Percentiles rank a stretch among this genome's conserved stretches.
phyloP scores from a whole-genome alignment of 2,797 vertebrate genomes.

The Vireo griseus region DNA sequence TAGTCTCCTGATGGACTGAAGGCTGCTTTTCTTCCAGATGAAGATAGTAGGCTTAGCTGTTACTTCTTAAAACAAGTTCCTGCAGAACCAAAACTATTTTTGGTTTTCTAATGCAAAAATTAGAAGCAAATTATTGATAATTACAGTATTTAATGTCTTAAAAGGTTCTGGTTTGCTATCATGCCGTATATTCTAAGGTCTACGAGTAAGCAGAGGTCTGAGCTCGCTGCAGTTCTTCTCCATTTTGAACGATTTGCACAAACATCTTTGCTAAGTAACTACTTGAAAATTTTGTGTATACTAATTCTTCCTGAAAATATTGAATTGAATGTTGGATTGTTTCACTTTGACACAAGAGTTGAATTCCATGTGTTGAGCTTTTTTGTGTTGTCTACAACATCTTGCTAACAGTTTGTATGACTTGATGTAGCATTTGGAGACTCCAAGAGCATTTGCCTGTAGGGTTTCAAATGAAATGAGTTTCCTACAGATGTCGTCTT shows the following conservation, averaged over 20 bases:
- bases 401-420: background rate
- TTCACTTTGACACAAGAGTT: background rate
- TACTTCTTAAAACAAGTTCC: background rate
- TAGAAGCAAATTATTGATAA: background rate
- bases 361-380: background rate
- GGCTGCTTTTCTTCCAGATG: background rate
- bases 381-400: background rate
- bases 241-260: background rate
- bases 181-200: background rate
- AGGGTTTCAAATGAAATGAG: slow-evolving; percentile 33
- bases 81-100: background rate
- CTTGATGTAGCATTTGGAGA: slow-evolving; percentile 1
- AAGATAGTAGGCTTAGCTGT: background rate
- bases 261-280: background rate
- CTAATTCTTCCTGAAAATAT: background rate
- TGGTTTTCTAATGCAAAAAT: background rate
- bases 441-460: background rate
- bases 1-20: background rate
- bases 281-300: background rate
- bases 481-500: slow-evolving; percentile 34
- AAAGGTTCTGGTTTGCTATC: background rate
- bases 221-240: background rate
- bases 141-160: background rate
- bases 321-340: background rate
- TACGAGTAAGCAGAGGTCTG: background rate